Conservation (phyloP, 2,888 invertebrate species). For the Drosophila fungiperda region DNA sequence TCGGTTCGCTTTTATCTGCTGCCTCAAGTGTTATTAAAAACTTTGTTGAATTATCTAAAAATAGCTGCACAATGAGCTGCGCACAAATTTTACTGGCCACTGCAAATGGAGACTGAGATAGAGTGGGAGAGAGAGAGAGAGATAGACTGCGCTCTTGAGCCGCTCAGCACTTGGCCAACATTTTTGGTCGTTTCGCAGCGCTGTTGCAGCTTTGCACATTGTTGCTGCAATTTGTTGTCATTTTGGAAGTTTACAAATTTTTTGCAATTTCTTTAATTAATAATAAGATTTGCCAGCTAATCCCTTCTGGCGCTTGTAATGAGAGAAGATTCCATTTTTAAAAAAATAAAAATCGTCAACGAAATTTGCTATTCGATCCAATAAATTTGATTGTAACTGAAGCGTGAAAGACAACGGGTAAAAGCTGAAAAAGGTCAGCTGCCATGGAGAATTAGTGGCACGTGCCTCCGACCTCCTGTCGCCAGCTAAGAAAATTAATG, state of each 20-base stretch:
- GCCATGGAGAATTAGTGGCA: slow-evolving; percentile 11
- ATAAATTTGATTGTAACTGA: slow-evolving; percentile 67
- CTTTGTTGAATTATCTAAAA: slow-evolving; percentile 69
- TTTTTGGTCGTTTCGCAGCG: slow-evolving; percentile 23
- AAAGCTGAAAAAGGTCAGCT: slow-evolving; percentile 51
- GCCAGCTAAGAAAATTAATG: slow-evolving; percentile 50
- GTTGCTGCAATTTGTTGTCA: slow-evolving; percentile 19
- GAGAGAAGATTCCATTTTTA: slow-evolving; percentile 10
- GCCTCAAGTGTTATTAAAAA: slow-evolving; percentile 73
- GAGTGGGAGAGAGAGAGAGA: background rate
- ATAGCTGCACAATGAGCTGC: slow-evolving; percentile 50
- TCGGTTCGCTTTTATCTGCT: slow-evolving; percentile 53
- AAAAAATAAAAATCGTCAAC: slow-evolving; percentile 26
- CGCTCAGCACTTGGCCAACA: slow-evolving; percentile 38
- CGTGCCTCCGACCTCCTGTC: slow-evolving; percentile 1
- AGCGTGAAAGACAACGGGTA: slow-evolving; percentile 61
- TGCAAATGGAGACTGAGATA: background rate
- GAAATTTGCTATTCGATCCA: slow-evolving; percentile 45
- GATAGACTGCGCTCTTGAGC: slow-evolving; percentile 27
- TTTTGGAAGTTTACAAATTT: slow-evolving; percentile 39
- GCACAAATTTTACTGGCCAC: slow-evolving; percentile 11
- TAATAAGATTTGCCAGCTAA: slow-evolving; percentile 6
- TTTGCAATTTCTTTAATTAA: slow-evolving; percentile 26
- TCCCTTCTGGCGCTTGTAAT: slow-evolving; percentile 43
- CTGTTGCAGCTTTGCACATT: slow-evolving; percentile 30